Evolutionary conservation across 2,888 invertebrate species (phyloP).

Genomic region (Tenthredo livida): DNA sequence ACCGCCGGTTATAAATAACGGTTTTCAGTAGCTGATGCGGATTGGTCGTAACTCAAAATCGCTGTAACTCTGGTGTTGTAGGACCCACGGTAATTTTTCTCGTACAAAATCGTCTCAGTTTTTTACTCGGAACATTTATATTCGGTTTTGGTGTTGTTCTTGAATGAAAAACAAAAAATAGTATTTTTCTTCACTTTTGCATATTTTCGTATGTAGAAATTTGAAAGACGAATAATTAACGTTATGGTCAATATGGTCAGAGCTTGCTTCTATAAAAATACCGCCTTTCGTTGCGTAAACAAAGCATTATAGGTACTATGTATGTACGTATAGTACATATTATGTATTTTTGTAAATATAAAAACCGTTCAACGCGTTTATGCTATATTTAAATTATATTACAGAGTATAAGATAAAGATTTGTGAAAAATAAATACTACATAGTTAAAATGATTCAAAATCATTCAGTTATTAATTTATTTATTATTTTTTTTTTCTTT

Average conservation of each 20-base stretch:
- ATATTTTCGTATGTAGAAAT: background rate
- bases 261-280: background rate
- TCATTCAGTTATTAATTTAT: too few species aligned
- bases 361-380: too few species aligned
- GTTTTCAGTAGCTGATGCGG: background rate
- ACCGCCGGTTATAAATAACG: background rate
- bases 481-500: too few species aligned
- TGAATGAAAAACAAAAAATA: background rate
- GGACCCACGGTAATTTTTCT: background rate
- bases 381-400: too few species aligned
- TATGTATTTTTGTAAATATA: background rate
- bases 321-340: background rate
- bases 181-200: too few species aligned
- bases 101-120: background rate
- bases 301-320: background rate
- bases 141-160: background rate
- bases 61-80: background rate
- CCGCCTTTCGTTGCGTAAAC: background rate
- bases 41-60: background rate
- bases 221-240: slow-evolving; percentile 1
- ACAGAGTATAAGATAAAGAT: too few species aligned
- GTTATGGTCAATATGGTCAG: background rate
- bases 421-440: too few species aligned
- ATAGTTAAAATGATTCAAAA: too few species aligned
- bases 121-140: background rate